phyloP scores from a whole-genome alignment of 2,113 vertebrate genomes.

The Prinia subflava region DNA sequence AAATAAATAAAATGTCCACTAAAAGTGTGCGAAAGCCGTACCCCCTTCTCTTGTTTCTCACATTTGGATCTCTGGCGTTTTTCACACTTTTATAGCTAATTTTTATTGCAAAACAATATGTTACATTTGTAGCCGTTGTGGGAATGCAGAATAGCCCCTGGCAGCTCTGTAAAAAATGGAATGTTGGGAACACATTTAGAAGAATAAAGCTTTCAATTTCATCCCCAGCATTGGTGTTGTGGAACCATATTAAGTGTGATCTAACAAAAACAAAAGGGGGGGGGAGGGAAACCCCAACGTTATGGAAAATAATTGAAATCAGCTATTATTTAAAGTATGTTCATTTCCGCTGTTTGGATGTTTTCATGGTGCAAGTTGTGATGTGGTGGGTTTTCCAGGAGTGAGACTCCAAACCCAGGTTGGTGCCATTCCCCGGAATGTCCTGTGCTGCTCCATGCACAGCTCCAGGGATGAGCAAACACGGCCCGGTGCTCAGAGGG shows the following conservation, averaged over 20 bases:
- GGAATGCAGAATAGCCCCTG: constrained; percentile 62
- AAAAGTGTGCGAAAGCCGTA: constrained; percentile 68
- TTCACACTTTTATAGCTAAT: constrained; percentile 76
- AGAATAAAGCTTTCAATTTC: constrained; percentile 63
- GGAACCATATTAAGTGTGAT: constrained; percentile 62
- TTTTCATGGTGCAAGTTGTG: background rate
- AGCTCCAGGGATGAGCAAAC: fast-evolving
- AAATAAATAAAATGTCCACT: constrained; percentile 81
- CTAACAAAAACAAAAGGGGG: background rate
- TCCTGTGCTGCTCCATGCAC: fast-evolving
- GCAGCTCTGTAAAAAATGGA: constrained; percentile 61
- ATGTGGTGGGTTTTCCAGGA: background rate
- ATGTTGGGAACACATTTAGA: constrained; percentile 62
- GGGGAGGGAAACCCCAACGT: background rate
- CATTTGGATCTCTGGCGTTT: constrained; percentile 69
- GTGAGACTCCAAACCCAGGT: background rate
- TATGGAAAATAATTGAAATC: constrained; percentile 12
- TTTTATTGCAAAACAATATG: constrained; percentile 76
- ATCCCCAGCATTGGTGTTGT: constrained; percentile 27
- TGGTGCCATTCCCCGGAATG: fast-evolving
- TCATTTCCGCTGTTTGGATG: background rate
- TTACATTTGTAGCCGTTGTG: constrained; percentile 64
- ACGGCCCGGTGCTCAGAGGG: fast-evolving
- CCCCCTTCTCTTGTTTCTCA: constrained; percentile 47
- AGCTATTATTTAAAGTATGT: background rate